Evolutionary conservation across 1,140 invertebrate species (phyloP).

Genomic region (Marisa cornuarietis): DNA sequence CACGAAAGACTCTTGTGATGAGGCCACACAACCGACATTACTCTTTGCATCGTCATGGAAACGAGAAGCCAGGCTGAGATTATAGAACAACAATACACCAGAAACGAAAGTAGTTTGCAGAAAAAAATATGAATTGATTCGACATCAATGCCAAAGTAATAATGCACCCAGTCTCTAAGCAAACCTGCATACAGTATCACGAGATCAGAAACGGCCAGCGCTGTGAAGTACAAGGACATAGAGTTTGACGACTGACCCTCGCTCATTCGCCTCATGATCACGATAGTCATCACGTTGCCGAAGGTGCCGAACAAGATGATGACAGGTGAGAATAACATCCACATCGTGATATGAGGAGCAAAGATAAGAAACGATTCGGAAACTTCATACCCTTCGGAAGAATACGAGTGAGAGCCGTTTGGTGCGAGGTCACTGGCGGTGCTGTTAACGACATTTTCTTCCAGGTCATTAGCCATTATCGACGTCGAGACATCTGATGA

Average conservation of each 20-base stretch:
- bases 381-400: too few relatives aligned
- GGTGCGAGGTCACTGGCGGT: too few relatives aligned
- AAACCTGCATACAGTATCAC: constrained; percentile 41
- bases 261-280: background rate
- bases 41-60: constrained; percentile 43
- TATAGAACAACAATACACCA: constrained; percentile 32
- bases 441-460: too few relatives aligned
- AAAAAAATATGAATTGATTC: constrained; percentile 20
- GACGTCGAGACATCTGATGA: too few relatives aligned
- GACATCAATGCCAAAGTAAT: constrained; percentile 36
- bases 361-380: too few relatives aligned
- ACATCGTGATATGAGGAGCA: background rate
- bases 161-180: constrained; percentile 40
- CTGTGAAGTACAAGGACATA: constrained; percentile 35
- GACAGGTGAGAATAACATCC: too few relatives aligned
- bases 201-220: constrained; percentile 38
- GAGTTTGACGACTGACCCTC: constrained; percentile 8
- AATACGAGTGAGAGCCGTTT: too few relatives aligned
- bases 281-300: too few relatives aligned
- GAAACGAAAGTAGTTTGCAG: constrained; percentile 40
- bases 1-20: constrained; percentile 30
- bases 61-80: constrained; percentile 46
- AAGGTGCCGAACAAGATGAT: constrained; percentile 30
- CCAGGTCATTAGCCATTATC: too few relatives aligned
- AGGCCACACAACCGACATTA: constrained; percentile 42